Conservation (phyloP, 2,888 invertebrate species). For the Idaea dimidiata region DNA sequence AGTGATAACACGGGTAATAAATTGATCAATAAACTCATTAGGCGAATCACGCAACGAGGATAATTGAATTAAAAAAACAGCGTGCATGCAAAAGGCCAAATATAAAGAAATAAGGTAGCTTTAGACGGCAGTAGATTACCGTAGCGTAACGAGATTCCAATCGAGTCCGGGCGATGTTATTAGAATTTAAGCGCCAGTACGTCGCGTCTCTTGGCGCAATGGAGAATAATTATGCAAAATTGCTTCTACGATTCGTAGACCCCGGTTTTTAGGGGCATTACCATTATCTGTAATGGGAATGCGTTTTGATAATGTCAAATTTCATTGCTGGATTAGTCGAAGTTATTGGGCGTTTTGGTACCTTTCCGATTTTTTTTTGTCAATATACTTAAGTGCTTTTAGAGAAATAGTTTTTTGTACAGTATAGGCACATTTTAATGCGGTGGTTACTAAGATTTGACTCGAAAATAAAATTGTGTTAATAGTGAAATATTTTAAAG, state of each 20-base stretch:
- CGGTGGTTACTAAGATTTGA: neutral
- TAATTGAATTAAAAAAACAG: constrained; percentile 27
- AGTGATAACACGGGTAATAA: constrained; percentile 3
- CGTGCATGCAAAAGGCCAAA: constrained; percentile 32
- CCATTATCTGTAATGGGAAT: constrained; percentile 76
- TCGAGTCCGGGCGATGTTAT: constrained; percentile 69
- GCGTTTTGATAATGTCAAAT: constrained; percentile 76
- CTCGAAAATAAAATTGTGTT: neutral
- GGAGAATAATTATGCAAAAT: constrained; percentile 78
- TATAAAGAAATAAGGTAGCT: constrained; percentile 52
- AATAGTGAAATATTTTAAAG: constrained; percentile 7
- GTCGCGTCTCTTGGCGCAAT: constrained; percentile 58
- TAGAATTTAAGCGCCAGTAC: constrained; percentile 72
- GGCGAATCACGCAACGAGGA: constrained; percentile 24
- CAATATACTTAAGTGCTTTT: constrained; percentile 30
- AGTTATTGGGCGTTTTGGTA: constrained; percentile 51
- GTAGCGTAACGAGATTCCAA: constrained; percentile 73
- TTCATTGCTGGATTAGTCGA: constrained; percentile 68
- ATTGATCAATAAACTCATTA: constrained; percentile 18
- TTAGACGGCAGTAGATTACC: constrained; percentile 67
- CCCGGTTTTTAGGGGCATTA: constrained; percentile 74
- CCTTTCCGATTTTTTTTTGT: constrained; percentile 51
- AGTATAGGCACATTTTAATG: constrained; percentile 3
- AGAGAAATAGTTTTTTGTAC: neutral
- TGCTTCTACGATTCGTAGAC: constrained; percentile 74